phyloP scores from a whole-genome alignment of 2,888 invertebrate genomes.

The Thecocarcelia acutangulata region DNA sequence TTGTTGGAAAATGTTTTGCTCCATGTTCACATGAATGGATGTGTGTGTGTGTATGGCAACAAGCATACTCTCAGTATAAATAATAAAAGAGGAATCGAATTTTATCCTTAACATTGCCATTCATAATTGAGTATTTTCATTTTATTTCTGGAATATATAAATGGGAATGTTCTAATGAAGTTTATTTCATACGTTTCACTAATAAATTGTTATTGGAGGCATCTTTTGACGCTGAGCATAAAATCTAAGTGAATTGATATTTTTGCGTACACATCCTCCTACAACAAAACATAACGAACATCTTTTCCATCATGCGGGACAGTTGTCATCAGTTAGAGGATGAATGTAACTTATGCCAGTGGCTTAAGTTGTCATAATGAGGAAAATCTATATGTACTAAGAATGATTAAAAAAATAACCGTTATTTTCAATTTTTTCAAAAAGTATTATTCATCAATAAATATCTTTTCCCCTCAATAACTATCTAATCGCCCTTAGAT shows the following conservation, averaged over 20 bases:
- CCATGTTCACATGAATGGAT: too few species aligned
- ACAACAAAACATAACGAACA: too few species aligned
- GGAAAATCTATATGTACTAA: not conserved
- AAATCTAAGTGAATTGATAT: too few species aligned
- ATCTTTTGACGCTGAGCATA: not conserved
- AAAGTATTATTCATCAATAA: too few species aligned
- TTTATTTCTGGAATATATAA: constrained; percentile 16
- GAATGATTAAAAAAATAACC: too few species aligned
- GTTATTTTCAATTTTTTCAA: too few species aligned
- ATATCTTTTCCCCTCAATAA: too few species aligned
- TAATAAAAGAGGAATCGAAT: constrained; percentile 21
- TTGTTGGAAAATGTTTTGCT: not conserved
- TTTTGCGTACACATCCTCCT: too few species aligned
- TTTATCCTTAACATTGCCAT: constrained; percentile 18
- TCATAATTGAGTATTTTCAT: constrained; percentile 12
- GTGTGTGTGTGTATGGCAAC: not conserved
- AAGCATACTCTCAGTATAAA: not conserved
- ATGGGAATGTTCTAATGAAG: constrained; percentile 17
- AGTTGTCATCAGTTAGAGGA: too few species aligned
- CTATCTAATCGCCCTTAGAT: too few species aligned
- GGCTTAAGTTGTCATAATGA: constrained; percentile 5
- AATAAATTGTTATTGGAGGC: constrained; percentile 23
- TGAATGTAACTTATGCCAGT: too few species aligned
- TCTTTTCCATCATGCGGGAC: too few species aligned
- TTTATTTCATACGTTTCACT: constrained; percentile 9